phyloP scores from a whole-genome alignment of 2,797 vertebrate species.

The Australoheros facetus region DNA sequence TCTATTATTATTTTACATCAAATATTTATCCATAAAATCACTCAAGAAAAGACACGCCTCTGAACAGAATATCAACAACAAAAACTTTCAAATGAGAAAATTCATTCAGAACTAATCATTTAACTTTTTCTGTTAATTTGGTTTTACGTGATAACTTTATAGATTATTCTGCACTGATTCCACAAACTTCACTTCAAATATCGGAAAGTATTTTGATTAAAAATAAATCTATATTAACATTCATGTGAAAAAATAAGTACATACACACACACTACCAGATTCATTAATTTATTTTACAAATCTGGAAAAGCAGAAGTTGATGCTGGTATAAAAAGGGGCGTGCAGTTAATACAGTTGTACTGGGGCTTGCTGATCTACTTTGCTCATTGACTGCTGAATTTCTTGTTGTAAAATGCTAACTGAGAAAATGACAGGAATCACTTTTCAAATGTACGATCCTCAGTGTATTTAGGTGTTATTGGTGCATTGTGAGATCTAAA shows the following conservation, averaged over 20 bases:
- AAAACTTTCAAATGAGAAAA: no score
- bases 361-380: neutral
- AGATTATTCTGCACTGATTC: neutral
- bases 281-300: neutral
- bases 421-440: neutral
- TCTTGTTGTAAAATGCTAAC: neutral
- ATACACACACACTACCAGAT: neutral
- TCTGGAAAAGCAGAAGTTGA: rapidly evolving
- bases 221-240: neutral
- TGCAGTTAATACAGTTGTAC: neutral
- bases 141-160: neutral
- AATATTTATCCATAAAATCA: neutral
- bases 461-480: neutral
- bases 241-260: neutral
- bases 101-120: neutral
- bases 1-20: neutral
- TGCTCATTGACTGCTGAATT: neutral
- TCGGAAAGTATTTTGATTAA: neutral
- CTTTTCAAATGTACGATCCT: neutral
- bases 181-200: neutral
- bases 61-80: no score
- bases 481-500: neutral
- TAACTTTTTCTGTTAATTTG: neutral
- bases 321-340: neutral
- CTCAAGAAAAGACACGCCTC: neutral